phyloP scores from a whole-genome alignment of 2,888 invertebrate genomes.

The Lasioglossum figueresi region DNA sequence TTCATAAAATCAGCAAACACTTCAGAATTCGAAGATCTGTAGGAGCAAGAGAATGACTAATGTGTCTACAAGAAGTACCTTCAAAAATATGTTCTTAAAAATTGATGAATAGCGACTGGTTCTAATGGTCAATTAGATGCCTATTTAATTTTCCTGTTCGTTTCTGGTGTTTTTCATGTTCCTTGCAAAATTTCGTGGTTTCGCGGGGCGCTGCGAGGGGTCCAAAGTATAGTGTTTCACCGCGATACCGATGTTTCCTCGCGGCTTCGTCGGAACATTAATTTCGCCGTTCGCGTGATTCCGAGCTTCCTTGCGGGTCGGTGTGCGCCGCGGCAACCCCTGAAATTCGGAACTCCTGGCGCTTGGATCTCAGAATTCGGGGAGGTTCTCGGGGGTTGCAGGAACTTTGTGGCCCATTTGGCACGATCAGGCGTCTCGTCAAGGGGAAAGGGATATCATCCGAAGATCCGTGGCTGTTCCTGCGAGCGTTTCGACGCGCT shows the following conservation, averaged over 20 bases:
- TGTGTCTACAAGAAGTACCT: too few relatives aligned
- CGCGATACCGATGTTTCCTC: constrained; percentile 1
- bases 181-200: not conserved
- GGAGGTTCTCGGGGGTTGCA: constrained; percentile 2
- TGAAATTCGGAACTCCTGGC: constrained; percentile 25
- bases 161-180: not conserved
- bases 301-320: not conserved
- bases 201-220: not conserved
- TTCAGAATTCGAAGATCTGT: not conserved
- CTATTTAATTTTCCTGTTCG: not conserved
- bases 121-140: too few relatives aligned
- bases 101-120: too few relatives aligned
- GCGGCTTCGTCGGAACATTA: constrained; percentile 17
- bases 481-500: constrained; percentile 30
- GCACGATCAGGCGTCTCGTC: constrained; percentile 47
- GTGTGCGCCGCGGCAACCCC: not conserved
- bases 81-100: too few relatives aligned
- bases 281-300: constrained; percentile 37
- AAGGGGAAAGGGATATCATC: constrained; percentile 54
- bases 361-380: constrained; percentile 21
- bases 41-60: too few relatives aligned
- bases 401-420: constrained; percentile 59
- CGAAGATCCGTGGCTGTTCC: constrained; percentile 35
- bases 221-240: constrained; percentile 1
- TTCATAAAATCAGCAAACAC: not conserved